Evolutionary conservation across 2,797 vertebrate genomes (phyloP).

Genomic region (Zenarchopterus dispar): DNA sequence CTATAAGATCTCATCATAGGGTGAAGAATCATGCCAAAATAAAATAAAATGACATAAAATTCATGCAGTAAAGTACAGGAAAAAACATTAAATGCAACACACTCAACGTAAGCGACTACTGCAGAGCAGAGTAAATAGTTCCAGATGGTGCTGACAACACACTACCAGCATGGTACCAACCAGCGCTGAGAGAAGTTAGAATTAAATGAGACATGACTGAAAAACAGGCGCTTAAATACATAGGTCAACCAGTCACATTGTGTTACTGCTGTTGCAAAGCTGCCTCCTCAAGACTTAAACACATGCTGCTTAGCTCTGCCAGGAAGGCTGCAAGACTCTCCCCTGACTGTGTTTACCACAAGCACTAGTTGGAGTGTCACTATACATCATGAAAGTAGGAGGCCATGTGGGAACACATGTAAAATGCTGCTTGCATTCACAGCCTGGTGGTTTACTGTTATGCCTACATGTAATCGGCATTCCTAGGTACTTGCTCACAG

Average conservation of each 20-base stretch:
- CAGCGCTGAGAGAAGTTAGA: conserved; percentile 48
- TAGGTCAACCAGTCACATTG: conserved; percentile 63
- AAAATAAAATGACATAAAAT: neutral
- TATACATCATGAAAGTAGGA: conserved; percentile 23
- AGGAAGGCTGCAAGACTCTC: conserved; percentile 15
- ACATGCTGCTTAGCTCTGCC: conserved; percentile 44
- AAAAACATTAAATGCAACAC: conserved; percentile 30
- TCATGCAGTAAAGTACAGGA: neutral
- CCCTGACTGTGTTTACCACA: conserved; percentile 20
- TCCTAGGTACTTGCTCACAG: neutral
- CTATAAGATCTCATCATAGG: conserved; percentile 2
- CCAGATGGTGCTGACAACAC: conserved; percentile 64
- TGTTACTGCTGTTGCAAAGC: conserved; percentile 46
- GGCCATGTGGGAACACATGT: conserved; percentile 31
- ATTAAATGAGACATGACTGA: conserved; percentile 58
- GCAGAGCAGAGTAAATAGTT: conserved; percentile 35
- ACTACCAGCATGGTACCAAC: conserved; percentile 27
- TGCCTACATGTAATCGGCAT: too few species aligned
- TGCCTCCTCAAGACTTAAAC: conserved; percentile 31
- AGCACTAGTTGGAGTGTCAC: conserved; percentile 18
- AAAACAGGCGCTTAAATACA: conserved; percentile 64
- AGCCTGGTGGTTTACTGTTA: neutral
- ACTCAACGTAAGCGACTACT: conserved; percentile 24
- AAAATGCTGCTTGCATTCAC: conserved; percentile 6
- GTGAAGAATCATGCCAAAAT: neutral